Conservation (phyloP, 2,888 invertebrate species). For the Portevinia maculata region DNA sequence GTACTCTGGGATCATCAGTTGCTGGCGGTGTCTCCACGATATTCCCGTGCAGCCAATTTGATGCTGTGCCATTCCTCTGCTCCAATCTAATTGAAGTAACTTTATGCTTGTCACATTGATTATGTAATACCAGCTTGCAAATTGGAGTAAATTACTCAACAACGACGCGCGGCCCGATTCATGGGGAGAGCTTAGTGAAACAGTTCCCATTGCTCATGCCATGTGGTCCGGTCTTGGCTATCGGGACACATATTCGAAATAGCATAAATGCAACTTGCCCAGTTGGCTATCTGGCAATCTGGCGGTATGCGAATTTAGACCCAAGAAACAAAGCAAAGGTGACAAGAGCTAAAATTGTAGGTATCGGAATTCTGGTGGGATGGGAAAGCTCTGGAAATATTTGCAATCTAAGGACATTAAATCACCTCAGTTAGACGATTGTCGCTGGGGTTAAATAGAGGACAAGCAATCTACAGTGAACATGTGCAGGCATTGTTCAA, state of each 20-base stretch:
- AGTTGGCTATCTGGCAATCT: slow-evolving; percentile 15
- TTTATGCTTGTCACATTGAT: slow-evolving; percentile 70
- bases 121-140: slow-evolving; percentile 61
- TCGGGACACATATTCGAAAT: slow-evolving; percentile 59
- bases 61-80: slow-evolving; percentile 47
- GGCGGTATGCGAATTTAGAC: slow-evolving; percentile 32
- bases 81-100: slow-evolving; percentile 61
- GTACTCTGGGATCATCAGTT: slow-evolving; percentile 4
- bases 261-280: slow-evolving; percentile 22
- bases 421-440: slow-evolving; percentile 57
- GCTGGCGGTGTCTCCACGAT: not conserved
- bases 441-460: slow-evolving; percentile 37
- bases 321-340: slow-evolving; percentile 36
- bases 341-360: slow-evolving; percentile 7
- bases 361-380: slow-evolving; percentile 34
- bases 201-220: slow-evolving; percentile 43
- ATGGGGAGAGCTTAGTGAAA: slow-evolving; percentile 20
- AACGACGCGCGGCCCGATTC: slow-evolving; percentile 20
- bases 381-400: slow-evolving; percentile 30
- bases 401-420: slow-evolving; percentile 60
- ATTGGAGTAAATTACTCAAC: slow-evolving; percentile 62
- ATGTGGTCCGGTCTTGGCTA: slow-evolving; percentile 65
- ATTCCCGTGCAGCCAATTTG: slow-evolving; percentile 21
- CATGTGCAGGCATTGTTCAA: slow-evolving; percentile 26
- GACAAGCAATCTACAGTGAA: slow-evolving; percentile 42